These are phyloP conservation scores for Synergus umbraculus DNA, from an alignment of 2,888 invertebrate species.

Conservation along the genomic window DNA sequence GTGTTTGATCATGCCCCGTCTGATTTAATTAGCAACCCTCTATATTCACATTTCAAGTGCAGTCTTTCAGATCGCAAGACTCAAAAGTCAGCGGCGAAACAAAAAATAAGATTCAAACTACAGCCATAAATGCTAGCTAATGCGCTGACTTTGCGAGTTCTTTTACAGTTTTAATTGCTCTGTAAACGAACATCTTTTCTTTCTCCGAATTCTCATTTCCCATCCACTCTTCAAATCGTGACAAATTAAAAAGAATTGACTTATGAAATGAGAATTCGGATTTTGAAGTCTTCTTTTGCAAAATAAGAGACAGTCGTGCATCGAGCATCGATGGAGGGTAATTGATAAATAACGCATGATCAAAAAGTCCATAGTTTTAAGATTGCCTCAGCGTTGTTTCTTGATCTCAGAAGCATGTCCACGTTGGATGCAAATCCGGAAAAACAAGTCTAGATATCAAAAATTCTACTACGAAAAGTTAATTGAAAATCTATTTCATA, in stretches of 20 bases:
- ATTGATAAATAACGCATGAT: conserved; percentile 70
- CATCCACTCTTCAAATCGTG: conserved; percentile 45
- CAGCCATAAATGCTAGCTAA: conserved; percentile 50
- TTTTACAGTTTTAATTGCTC: conserved; percentile 45
- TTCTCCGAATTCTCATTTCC: conserved; percentile 50
- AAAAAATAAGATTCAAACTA: conserved; percentile 59
- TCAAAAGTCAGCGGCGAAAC: conserved; percentile 47
- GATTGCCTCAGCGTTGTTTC: conserved; percentile 77
- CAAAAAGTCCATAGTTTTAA: conserved; percentile 78
- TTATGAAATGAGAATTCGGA: conserved; percentile 26
- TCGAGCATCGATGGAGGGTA: conserved; percentile 62
- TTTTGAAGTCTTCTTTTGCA: background rate
- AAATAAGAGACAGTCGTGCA: conserved; percentile 31
- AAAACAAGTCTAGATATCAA: conserved; percentile 32
- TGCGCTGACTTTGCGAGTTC: conserved; percentile 55
- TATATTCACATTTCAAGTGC: conserved; percentile 52
- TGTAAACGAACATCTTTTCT: conserved; percentile 38
- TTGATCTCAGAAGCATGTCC: conserved; percentile 73
- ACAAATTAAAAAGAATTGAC: background rate
- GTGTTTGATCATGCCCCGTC: conserved; percentile 77
- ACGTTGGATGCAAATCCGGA: conserved; percentile 60
- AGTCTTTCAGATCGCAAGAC: conserved; percentile 25
- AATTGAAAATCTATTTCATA: background rate
- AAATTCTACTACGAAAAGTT: background rate
- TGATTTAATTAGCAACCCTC: conserved; percentile 60